Conservation (phyloP, 2,888 invertebrate species). For the Hetaerina titia region DNA sequence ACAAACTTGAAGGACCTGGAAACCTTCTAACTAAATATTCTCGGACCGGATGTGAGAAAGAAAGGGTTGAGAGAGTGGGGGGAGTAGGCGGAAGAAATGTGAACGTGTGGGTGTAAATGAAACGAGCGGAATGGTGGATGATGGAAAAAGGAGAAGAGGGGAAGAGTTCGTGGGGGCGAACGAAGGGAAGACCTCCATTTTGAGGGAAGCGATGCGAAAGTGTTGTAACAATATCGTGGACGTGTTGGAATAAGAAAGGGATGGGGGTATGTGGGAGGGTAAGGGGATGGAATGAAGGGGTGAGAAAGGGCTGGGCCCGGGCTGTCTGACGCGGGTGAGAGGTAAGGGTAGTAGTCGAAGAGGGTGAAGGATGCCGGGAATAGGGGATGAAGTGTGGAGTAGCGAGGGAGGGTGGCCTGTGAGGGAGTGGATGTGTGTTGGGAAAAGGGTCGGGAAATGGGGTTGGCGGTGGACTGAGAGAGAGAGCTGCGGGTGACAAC, state of each 20-base stretch:
- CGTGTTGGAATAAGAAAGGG: not conserved
- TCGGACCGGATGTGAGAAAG: not conserved
- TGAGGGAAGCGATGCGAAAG: not conserved
- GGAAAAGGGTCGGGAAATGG: not conserved
- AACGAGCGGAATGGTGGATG: too few species aligned
- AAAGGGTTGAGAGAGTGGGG: not conserved
- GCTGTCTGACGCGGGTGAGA: not conserved
- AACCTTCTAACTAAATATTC: too few species aligned
- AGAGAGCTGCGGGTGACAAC: not conserved
- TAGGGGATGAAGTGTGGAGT: not conserved
- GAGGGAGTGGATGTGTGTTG: not conserved
- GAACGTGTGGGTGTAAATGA: not conserved
- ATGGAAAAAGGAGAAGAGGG: too few species aligned
- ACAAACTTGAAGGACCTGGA: too few species aligned
- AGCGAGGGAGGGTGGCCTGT: not conserved
- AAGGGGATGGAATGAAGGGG: not conserved
- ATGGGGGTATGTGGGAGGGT: not conserved
- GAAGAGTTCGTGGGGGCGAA: not conserved
- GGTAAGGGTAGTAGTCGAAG: not conserved
- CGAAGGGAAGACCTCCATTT: not conserved
- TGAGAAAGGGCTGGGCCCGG: not conserved
- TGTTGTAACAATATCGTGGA: not conserved
- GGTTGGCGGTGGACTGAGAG: not conserved
- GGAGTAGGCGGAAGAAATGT: not conserved
- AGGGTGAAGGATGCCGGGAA: not conserved